A percentile compares a stretch with the other conserved stretches of the same genome.
Evolutionary conservation across 2,113 vertebrate species (phyloP).

Genomic region (human (Homo sapiens)): DNA sequence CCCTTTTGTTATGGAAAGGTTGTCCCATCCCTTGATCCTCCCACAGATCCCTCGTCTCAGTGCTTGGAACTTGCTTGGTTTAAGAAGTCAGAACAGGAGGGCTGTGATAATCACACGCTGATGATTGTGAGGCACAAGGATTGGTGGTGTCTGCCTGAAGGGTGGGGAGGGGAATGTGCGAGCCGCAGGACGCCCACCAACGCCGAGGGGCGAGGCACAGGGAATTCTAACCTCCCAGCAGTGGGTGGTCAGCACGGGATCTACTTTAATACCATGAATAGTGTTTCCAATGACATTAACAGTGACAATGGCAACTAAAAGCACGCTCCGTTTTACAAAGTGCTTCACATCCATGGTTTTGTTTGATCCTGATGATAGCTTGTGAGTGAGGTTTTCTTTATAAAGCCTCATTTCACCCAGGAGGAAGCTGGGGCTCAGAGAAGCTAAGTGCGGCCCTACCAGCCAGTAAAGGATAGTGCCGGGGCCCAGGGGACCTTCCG

Average conservation of each 20-base stretch:
- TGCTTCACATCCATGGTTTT: fast-evolving
- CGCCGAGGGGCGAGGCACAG: fast-evolving
- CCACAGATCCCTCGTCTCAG: too few relatives aligned
- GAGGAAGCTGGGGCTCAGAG: background rate
- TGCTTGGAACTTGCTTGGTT: background rate
- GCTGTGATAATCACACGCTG: fast-evolving
- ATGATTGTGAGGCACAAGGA: too few relatives aligned
- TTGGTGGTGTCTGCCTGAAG: fast-evolving
- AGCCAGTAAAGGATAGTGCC: fast-evolving
- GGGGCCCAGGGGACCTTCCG: fast-evolving
- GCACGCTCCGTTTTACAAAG: background rate
- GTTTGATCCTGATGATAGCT: fast-evolving
- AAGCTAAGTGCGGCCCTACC: fast-evolving
- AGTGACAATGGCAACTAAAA: background rate
- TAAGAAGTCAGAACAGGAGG: background rate
- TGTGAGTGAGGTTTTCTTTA: too few relatives aligned
- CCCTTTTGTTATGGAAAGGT: background rate
- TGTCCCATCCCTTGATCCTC: fast-evolving
- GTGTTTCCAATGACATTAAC: background rate
- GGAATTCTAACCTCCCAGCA: background rate
- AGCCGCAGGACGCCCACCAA: too few relatives aligned
- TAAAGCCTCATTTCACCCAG: background rate
- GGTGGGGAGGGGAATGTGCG: background rate
- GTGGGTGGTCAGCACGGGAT: fast-evolving
- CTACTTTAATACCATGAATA: fast-evolving